Evolutionary conservation across 2,888 invertebrate genomes (phyloP).

Genomic region (Andrena praecox): DNA sequence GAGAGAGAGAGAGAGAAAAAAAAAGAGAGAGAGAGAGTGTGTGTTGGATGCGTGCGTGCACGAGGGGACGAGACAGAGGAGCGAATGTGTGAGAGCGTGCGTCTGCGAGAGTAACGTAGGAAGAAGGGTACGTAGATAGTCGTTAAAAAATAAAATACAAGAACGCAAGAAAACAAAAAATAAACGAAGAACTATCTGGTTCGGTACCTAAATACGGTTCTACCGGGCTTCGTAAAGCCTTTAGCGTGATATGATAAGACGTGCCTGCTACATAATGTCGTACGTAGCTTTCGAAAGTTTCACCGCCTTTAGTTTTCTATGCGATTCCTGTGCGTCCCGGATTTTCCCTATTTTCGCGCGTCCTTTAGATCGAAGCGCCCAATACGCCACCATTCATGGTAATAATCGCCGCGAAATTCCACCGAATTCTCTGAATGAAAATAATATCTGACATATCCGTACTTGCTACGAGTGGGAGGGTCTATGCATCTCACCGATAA

Average conservation of each 20-base stretch:
- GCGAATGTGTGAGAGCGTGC: constrained; percentile 39
- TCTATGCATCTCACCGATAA: not conserved
- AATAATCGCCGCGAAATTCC: constrained; percentile 49
- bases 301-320: constrained; percentile 82
- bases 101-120: constrained; percentile 27
- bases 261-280: constrained; percentile 84
- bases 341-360: constrained; percentile 66
- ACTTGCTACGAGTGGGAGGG: not conserved
- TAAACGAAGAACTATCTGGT: constrained; percentile 58
- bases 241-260: constrained; percentile 84
- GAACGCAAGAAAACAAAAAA: constrained; percentile 38
- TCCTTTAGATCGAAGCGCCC: constrained; percentile 45
- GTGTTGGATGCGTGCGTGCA: constrained; percentile 32
- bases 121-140: constrained; percentile 63
- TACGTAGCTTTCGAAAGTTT: constrained; percentile 75
- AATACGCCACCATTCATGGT: constrained; percentile 48
- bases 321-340: constrained; percentile 60
- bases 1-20: constrained; percentile 15
- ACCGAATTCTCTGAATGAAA: not conserved
- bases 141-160: constrained; percentile 52
- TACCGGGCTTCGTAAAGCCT: constrained; percentile 76
- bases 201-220: constrained; percentile 72
- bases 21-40: constrained; percentile 38
- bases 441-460: constrained; percentile 23
- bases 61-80: constrained; percentile 27